Evolutionary conservation across 64 coral and sea anemone genomes (phyloP), one percentile per base, ranked within the genome.

Genomic region (Dendrophyllia cribrosa): DNA sequence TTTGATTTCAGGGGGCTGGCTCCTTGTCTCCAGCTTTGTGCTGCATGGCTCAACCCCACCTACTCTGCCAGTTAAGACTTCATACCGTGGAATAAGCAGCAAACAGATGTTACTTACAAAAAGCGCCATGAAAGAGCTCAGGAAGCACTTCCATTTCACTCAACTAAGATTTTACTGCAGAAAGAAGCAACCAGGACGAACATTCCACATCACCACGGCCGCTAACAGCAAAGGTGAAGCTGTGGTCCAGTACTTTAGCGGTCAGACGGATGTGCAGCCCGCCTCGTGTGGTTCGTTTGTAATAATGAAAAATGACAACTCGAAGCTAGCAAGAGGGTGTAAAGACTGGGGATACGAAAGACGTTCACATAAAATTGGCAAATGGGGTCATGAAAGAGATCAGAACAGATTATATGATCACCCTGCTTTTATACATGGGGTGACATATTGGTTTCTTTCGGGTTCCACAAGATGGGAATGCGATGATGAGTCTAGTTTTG

Each of bases 141-240:
- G 70, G 26, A 72, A 7, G n/a, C 24, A 9, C 26, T 45, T 72
- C 23, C 23, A 8, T 8, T 68, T 68, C 66, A 68, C 66, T 21
- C 66, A 68, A 3, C 16, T 68, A 24, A 63, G 60, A 63, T 12
- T 12, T 4, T 0, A 63, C 7, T 12, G 11, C 7, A 8, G 20
- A 0, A 63, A 63, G 66, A 23, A 23, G n/a, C 66, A 58, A 9
- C 55, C 5, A 4, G 65, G 82, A 9, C 59, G 63, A 13, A 69
- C 62, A 9, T 68, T 86, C 50, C 43, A 86, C 82, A 8, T 86
- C 5, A 69, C 69, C 60, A 86, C 82, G 5, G 55, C 80, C 47
- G 46, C 59, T n/a, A 84, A 26, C 20, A 16, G 16, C 34, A 23
- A 23, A 43, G 80, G 59, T 12, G 13, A 61, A 43, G 26, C 7